phyloP scores from a whole-genome alignment of 2,888 invertebrate species.

The Siphlonurus alternatus region DNA sequence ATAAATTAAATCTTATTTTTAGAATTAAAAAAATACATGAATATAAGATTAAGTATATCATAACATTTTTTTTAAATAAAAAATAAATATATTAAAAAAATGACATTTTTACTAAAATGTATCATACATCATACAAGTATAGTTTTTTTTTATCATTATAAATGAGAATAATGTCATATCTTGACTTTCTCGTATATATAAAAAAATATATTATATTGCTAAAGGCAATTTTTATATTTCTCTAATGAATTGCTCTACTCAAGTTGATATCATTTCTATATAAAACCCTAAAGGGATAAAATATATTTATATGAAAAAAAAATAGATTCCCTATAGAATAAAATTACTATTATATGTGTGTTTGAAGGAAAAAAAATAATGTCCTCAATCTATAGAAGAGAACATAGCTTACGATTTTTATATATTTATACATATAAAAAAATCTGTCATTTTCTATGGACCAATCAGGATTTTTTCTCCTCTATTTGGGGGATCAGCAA shows the following conservation, averaged over 20 bases:
- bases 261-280: background rate
- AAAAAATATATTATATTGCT: background rate
- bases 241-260: background rate
- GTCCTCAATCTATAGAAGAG: background rate
- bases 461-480: too few species aligned
- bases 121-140: background rate
- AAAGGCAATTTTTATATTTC: background rate
- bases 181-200: background rate
- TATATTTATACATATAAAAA: background rate
- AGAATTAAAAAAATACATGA: background rate
- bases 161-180: background rate
- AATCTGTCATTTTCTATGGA: background rate
- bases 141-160: background rate
- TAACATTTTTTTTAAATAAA: too few species aligned
- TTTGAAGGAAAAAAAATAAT: background rate
- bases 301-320: background rate
- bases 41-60: background rate
- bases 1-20: background rate
- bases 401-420: background rate
- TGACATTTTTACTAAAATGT: background rate
- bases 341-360: background rate
- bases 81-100: too few species aligned
- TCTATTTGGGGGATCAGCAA: too few species aligned
- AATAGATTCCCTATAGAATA: background rate
- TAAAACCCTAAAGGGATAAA: background rate